Conservation (phyloP, 2,797 vertebrate species). For the Cirrhinus mrigala region DNA sequence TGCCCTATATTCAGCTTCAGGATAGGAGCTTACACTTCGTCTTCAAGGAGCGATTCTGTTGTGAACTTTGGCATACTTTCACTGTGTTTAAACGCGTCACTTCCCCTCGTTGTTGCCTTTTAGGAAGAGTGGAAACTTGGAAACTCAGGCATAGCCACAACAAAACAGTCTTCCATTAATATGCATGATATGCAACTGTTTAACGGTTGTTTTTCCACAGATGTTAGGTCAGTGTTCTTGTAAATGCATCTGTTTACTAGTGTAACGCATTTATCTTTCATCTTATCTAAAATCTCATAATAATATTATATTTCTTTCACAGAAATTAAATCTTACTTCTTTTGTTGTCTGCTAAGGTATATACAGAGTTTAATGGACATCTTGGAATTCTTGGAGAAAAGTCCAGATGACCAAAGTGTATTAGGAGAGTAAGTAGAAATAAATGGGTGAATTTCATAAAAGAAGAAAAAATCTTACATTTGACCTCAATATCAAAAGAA, state of each 20-base stretch:
- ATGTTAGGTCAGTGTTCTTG: neutral
- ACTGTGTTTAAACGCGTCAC: slow-evolving; percentile 57
- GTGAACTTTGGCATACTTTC: slow-evolving; percentile 75
- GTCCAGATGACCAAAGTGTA: slow-evolving; percentile 85
- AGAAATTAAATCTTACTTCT: neutral
- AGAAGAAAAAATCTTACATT: neutral
- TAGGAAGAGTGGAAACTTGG: slow-evolving; percentile 32
- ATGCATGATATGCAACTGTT: neutral
- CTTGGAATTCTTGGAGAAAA: slow-evolving; percentile 89
- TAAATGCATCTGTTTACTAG: neutral
- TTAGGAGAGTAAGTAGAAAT: slow-evolving; percentile 85
- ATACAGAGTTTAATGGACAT: slow-evolving; percentile 95
- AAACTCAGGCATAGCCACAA: neutral
- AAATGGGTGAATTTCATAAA: neutral
- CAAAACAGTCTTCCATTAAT: slow-evolving; percentile 29
- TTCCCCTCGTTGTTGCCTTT: slow-evolving; percentile 12
- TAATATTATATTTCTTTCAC: neutral
- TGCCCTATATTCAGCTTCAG: slow-evolving; percentile 57
- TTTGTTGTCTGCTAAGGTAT: slow-evolving; percentile 81
- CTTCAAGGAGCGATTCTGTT: slow-evolving; percentile 40
- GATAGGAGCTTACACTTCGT: slow-evolving; percentile 13
- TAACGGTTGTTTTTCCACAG: neutral
- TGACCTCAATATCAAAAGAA: neutral
- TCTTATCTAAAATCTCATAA: too few species aligned
- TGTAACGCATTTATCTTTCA: neutral